Conservation (phyloP, 1,140 invertebrate genomes). For the Nasonia longicornis region DNA sequence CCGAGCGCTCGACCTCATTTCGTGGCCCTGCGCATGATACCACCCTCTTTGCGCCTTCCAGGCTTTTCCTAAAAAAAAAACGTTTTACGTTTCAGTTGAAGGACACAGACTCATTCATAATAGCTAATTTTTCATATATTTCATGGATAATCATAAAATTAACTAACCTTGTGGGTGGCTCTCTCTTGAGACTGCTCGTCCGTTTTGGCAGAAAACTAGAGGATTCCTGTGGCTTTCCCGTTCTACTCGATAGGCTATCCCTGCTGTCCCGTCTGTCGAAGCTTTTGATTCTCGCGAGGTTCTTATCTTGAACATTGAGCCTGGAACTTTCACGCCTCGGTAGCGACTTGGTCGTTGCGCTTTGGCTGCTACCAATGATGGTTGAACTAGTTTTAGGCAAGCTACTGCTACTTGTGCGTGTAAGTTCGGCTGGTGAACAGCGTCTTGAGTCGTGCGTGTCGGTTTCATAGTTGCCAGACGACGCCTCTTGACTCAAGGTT, state of each 20-base stretch:
- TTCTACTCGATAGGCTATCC: neutral
- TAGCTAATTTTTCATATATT: too few relatives aligned
- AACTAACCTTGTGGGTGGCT: conserved; percentile 51
- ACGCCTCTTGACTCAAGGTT: conserved; percentile 83
- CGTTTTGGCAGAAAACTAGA: conserved; percentile 62
- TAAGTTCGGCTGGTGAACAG: conserved; percentile 63
- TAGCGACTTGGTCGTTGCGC: neutral
- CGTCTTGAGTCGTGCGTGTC: conserved; percentile 71
- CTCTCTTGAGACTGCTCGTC: conserved; percentile 56
- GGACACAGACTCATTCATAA: too few relatives aligned
- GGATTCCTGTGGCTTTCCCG: conserved; percentile 42
- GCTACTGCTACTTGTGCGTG: neutral
- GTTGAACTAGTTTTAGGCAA: neutral
- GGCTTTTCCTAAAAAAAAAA: conserved; percentile 15
- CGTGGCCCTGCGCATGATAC: conserved; percentile 30
- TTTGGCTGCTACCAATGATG: neutral
- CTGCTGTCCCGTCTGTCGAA: conserved; percentile 41
- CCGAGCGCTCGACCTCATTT: conserved; percentile 73
- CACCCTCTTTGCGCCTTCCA: conserved; percentile 32
- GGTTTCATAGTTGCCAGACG: conserved; percentile 78
- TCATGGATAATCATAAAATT: neutral
- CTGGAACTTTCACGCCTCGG: conserved; percentile 14
- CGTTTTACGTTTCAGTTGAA: neutral
- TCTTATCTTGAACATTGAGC: conserved; percentile 14
- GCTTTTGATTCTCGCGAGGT: conserved; percentile 33